phyloP scores from a whole-genome alignment of 2,113 vertebrate genomes.

The Passer domesticus region DNA sequence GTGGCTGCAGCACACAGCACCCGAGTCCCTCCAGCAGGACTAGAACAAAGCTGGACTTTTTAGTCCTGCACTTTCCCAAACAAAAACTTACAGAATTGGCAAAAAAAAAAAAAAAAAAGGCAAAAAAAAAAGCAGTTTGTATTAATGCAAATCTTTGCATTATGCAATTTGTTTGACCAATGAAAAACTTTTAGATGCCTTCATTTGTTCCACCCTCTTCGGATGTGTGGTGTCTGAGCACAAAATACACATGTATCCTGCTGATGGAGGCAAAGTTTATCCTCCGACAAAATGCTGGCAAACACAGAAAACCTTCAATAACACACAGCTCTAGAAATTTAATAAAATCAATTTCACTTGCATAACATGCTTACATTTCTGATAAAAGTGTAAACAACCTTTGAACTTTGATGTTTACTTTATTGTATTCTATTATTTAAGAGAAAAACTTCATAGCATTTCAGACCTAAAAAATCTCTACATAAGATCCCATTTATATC shows the following conservation, averaged over 20 bases:
- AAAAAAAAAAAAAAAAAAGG: background rate
- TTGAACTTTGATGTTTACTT: background rate
- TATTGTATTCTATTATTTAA: background rate
- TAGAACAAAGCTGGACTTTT: background rate
- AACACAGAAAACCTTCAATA: slow-evolving; percentile 2
- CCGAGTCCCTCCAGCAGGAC: accelerated
- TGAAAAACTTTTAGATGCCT: background rate
- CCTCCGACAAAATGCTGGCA: background rate
- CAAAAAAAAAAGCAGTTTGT: background rate
- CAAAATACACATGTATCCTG: background rate
- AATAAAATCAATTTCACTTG: background rate
- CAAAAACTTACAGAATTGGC: background rate
- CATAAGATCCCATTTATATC: background rate
- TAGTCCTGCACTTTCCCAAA: background rate
- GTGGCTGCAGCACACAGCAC: background rate
- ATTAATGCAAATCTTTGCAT: background rate
- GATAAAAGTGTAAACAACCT: background rate
- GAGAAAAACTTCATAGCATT: background rate
- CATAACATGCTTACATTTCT: background rate
- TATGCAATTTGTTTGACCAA: background rate
- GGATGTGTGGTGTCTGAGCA: background rate
- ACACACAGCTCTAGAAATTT: background rate
- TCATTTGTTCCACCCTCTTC: background rate
- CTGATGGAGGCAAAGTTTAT: background rate
- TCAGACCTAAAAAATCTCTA: background rate